These are phyloP conservation scores for Rhinichthys osculus DNA, from an alignment of 2,797 vertebrate genomes.

Conservation along the genomic window DNA sequence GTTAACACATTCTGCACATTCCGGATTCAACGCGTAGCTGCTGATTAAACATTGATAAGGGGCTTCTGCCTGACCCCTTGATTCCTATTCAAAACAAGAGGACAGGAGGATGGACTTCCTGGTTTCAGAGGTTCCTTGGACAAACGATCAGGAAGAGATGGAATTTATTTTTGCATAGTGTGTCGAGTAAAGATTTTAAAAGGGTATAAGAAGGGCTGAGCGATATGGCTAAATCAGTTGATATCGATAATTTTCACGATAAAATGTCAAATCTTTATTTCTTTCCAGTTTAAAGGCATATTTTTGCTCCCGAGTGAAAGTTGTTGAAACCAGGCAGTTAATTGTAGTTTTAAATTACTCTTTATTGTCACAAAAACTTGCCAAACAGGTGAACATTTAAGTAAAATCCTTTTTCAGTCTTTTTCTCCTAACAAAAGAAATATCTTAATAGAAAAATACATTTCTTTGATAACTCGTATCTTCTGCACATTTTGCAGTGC, in stretches of 20 bases:
- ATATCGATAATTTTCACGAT: not conserved
- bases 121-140: constrained; percentile 57
- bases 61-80: constrained; percentile 66
- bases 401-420: not conserved
- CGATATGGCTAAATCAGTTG: not conserved
- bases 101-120: constrained; percentile 69
- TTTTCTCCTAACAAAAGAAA: not conserved
- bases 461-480: not conserved
- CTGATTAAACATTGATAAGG: constrained; percentile 49
- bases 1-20: constrained; percentile 43
- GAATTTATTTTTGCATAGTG: constrained; percentile 43
- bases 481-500: not conserved
- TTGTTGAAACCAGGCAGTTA: not conserved
- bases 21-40: constrained; percentile 25
- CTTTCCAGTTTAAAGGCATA: not conserved
- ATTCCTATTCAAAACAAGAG: constrained; percentile 74
- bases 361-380: not conserved
- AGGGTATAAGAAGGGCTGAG: not conserved
- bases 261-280: not conserved
- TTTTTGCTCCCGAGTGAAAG: not conserved
- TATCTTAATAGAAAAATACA: not conserved
- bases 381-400: not conserved
- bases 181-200: constrained; percentile 8
- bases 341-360: not conserved
- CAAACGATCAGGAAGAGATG: constrained; percentile 61